Percentiles rank a stretch among this genome's conserved stretches.
phyloP scores from a whole-genome alignment of 2,888 invertebrate species.

The Polyploca ridens region DNA sequence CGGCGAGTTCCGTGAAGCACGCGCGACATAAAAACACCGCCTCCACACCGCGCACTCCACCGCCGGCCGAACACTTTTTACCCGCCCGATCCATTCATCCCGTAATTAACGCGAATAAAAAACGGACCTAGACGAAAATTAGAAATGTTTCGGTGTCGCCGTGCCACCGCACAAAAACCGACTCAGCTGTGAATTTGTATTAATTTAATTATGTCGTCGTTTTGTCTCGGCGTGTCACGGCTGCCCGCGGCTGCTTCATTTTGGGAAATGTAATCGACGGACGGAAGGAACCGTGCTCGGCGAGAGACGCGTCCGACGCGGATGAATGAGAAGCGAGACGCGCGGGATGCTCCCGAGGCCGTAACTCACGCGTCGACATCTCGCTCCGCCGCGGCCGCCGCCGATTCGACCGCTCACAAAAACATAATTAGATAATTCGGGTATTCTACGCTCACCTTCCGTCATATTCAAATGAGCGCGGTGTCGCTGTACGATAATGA shows the following conservation, averaged over 20 bases:
- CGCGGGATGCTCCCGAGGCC: neutral
- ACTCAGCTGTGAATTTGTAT: conserved; percentile 62
- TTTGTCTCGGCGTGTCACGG: conserved; percentile 59
- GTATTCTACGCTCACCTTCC: conserved; percentile 36
- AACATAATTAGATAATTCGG: conserved; percentile 55
- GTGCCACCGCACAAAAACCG: conserved; percentile 57
- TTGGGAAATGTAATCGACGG: neutral
- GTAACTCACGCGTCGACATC: neutral
- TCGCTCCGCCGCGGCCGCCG: conserved; percentile 14
- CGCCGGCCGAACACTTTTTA: conserved; percentile 42
- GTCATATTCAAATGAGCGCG: conserved; percentile 47
- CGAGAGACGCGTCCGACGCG: conserved; percentile 10
- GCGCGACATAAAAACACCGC: conserved; percentile 59
- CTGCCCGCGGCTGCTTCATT: conserved; percentile 16
- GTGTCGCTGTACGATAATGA: conserved; percentile 21
- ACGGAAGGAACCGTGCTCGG: conserved; percentile 16
- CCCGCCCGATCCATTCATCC: conserved; percentile 65
- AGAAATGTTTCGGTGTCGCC: conserved; percentile 74
- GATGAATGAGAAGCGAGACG: conserved; percentile 12
- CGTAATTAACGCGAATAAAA: conserved; percentile 79
- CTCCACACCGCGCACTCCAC: conserved; percentile 32
- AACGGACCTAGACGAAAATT: conserved; percentile 72
- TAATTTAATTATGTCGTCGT: conserved; percentile 76
- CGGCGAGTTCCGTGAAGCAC: conserved; percentile 64
- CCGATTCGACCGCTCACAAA: conserved; percentile 37